phyloP scores from a whole-genome alignment of 2,797 vertebrate genomes.

The Etheostoma nigrum region DNA sequence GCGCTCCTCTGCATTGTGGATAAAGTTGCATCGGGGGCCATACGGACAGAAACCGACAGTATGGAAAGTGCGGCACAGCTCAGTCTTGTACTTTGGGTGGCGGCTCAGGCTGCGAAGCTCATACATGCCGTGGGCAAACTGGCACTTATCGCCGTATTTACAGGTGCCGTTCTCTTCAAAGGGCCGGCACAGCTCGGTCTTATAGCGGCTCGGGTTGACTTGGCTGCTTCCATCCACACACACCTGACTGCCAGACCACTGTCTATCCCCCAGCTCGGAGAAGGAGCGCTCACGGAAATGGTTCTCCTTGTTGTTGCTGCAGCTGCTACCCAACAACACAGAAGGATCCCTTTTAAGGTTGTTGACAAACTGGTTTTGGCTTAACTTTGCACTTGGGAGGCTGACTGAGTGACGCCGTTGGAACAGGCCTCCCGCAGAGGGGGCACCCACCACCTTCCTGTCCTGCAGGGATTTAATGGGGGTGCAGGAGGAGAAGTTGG shows the following conservation, averaged over 20 bases:
- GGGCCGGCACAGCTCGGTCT: conserved; percentile 89
- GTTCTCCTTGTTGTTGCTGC: conserved; percentile 85
- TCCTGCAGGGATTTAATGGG: conserved; percentile 88
- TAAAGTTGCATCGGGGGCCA: conserved; percentile 88
- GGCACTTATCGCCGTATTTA: conserved; percentile 89
- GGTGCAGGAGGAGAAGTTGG: conserved; percentile 70
- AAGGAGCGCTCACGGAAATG: conserved; percentile 88
- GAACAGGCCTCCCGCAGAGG: conserved; percentile 81
- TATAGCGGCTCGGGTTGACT: conserved; percentile 88
- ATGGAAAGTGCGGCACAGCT: conserved; percentile 90
- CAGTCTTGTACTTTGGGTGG: conserved; percentile 90
- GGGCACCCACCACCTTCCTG: conserved; percentile 89
- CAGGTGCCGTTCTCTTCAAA: conserved; percentile 88
- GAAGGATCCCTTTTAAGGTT: conserved; percentile 83
- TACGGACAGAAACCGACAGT: conserved; percentile 89
- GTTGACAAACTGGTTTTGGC: conserved; percentile 87
- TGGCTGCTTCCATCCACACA: conserved; percentile 69
- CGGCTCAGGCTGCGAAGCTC: conserved; percentile 88
- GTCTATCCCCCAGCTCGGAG: conserved; percentile 87
- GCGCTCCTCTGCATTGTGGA: conserved; percentile 89
- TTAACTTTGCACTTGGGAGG: conserved; percentile 85
- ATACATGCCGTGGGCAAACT: conserved; percentile 88
- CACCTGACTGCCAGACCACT: conserved; percentile 73
- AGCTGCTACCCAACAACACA: conserved; percentile 60
- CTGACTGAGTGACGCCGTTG: conserved; percentile 89